These are phyloP conservation scores for Alitta virens DNA, from an alignment of 2,888 invertebrate genomes.

Conservation along the genomic window DNA sequence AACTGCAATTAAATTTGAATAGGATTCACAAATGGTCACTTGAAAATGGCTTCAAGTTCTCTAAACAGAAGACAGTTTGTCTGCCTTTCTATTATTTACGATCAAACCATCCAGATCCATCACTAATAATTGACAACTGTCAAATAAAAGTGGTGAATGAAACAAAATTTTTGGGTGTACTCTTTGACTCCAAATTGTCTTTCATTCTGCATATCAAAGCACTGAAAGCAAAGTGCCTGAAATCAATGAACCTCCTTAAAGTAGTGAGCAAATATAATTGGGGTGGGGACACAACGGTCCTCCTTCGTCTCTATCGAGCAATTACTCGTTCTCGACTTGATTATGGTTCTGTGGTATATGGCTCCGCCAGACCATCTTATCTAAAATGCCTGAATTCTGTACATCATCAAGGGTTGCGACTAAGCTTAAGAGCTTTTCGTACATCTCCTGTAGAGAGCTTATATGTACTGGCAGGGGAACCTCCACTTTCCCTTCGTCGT, in stretches of 20 bases:
- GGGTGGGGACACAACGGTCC: slow-evolving; percentile 19
- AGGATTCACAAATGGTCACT: slow-evolving; percentile 4
- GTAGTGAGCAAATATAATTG: slow-evolving; percentile 18
- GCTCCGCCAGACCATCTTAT: slow-evolving; percentile 24
- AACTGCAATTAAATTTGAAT: slow-evolving; percentile 8
- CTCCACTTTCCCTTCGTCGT: background rate
- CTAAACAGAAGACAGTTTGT: slow-evolving; percentile 21
- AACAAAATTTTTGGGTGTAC: slow-evolving; percentile 22
- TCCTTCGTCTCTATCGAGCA: slow-evolving; percentile 16
- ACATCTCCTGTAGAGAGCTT: slow-evolving; percentile 23
- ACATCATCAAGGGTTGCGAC: slow-evolving; percentile 24
- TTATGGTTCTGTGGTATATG: slow-evolving; percentile 24
- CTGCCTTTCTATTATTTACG: slow-evolving; percentile 20
- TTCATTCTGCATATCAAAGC: slow-evolving; percentile 23
- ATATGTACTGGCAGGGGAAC: slow-evolving; percentile 8
- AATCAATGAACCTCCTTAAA: slow-evolving; percentile 23
- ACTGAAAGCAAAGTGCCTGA: slow-evolving; percentile 19
- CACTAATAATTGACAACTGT: slow-evolving; percentile 1
- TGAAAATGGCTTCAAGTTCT: slow-evolving; percentile 25
- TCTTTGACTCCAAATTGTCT: slow-evolving; percentile 26
- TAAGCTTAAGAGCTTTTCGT: slow-evolving; percentile 20
- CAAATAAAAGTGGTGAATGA: slow-evolving; percentile 14
- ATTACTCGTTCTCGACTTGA: slow-evolving; percentile 24
- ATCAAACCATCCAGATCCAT: slow-evolving; percentile 17
- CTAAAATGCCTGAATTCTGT: slow-evolving; percentile 21